Evolutionary conservation across 2,797 vertebrate genomes (phyloP), one percentile per base, ranked within the genome.

Genomic region (Neostethus bicornis): DNA sequence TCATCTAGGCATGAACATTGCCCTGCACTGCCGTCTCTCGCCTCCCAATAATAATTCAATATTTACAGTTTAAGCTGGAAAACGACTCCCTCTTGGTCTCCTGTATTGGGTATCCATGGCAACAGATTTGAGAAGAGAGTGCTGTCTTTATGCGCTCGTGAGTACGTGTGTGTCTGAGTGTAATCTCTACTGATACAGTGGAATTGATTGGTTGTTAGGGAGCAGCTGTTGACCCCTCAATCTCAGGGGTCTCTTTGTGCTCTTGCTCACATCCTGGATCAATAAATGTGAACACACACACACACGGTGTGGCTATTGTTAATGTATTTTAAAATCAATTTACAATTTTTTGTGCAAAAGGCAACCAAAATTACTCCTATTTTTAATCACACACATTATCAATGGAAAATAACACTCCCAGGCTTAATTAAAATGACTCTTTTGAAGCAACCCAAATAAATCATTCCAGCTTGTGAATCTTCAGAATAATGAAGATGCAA

Each of bases 131-230:
- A 85, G 85, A 88, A 86, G 75, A 84, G 85, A 84, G 82, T 68
- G 75, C 77, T 47, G 77, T 79, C 73, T 82, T 75, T 77, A 65
- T 72, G 59, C 78, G 73, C 68, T 44, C 7, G 21, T 48, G 76
- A 32, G 70, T 54, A 41, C 59, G 45, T 57, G 67, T 57, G 69
- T 69, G 61, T 72, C 50, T 79, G 78, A 85, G 86, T 85, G 86
- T 86, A 84, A 81, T 91, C 87, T 91, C 90, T 90, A 89, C 89
- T 88, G 87, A 91, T 87, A 92, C 81, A 87, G 84, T 84, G 81
- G 79, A 84, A 92, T 91, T 92, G 90, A 93, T 92, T 90, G 90
- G 87, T 82, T 89, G 83, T 91, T 83, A 85, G 89, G 88, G 89
- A 92, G 88, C 89, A 88, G 87, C 83, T 83, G 85, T 89, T 92